Evolutionary conservation across 2,113 vertebrate species (phyloP), one percentile per base, ranked within the genome.

Genomic region (Mus pahari): DNA sequence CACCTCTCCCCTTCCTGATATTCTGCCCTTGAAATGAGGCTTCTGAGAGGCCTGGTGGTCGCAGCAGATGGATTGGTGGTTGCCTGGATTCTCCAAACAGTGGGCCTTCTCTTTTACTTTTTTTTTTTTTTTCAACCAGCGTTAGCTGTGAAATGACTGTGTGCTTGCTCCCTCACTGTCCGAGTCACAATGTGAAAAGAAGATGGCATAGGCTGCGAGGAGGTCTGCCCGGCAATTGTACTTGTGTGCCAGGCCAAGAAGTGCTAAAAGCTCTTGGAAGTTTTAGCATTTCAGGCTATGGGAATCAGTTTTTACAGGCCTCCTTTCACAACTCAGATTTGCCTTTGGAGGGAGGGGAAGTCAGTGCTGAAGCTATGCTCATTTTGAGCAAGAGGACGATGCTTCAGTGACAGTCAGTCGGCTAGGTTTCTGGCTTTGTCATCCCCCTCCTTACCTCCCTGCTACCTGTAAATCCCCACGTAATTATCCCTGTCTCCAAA

Each of bases 401-500:
- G 64, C 64, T 78, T 90, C 58, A 10, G 42, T 36, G n/a, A 89
- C 36, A 31, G 91, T 92, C 90, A 92, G 77, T 89, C 45, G 22
- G 20, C 74, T 45, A 78, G 50, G 79, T 93, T 89, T 96, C 83
- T 83, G 75, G 92, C 86, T 92, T 82, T 94, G 94, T 31, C 70
- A 88, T 60, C 58, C 26, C 58, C 60, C n/a, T 64, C n/a, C n/a
- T 77, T 86, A 55, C 70, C 50, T 73, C 70, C 92, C 78, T 91
- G 66, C 81, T 68, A 94, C 94, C 89, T 95, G 90, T 92, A 97
- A 97, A 97, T 97, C 97, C 96, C 86, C 71, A 95, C 92, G 71
- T 97, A 96, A 98, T 97, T 97, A 97, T 92, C 97, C 91, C 79
- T 89, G 89, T 92, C 94, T 84, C 94, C 3, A 77, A 95, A 97